Conservation (phyloP, 2,888 invertebrate genomes). For the Ichneumoninae sp. region DNA sequence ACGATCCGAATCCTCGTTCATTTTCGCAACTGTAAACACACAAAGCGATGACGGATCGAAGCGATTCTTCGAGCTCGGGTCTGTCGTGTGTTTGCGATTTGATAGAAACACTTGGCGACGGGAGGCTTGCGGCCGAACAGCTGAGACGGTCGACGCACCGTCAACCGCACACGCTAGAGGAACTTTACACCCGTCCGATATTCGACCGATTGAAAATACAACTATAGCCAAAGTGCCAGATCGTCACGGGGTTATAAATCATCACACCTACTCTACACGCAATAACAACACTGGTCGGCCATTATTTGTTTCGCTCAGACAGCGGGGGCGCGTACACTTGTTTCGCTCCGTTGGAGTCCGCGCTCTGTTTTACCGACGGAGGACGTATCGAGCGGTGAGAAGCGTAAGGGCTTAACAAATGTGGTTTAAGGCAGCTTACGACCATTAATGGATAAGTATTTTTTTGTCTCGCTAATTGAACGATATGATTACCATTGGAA, state of each 20-base stretch:
- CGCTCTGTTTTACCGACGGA: not conserved
- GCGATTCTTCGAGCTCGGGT: not conserved
- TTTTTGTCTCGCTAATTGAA: not conserved
- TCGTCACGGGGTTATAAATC: constrained; percentile 65
- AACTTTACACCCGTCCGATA: not conserved
- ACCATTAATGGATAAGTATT: not conserved
- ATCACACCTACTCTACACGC: constrained; percentile 71
- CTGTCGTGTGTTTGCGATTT: not conserved
- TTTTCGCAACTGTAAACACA: constrained; percentile 46
- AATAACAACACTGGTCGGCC: constrained; percentile 77
- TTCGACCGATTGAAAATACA: constrained; percentile 19
- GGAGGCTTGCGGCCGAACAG: not conserved
- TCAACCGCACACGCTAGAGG: not conserved
- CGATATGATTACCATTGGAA: not conserved
- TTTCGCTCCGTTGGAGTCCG: constrained; percentile 43
- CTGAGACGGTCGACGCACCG: constrained; percentile 1
- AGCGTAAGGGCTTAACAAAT: not conserved
- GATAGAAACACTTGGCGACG: not conserved
- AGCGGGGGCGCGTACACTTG: constrained; percentile 36
- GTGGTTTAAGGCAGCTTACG: not conserved
- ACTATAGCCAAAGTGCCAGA: constrained; percentile 32
- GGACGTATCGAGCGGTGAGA: not conserved
- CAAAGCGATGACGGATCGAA: not conserved
- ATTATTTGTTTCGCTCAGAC: constrained; percentile 73
- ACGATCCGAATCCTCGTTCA: constrained; percentile 56